Conservation (phyloP, 1,140 invertebrate genomes). For the Drosophila albomicans region DNA sequence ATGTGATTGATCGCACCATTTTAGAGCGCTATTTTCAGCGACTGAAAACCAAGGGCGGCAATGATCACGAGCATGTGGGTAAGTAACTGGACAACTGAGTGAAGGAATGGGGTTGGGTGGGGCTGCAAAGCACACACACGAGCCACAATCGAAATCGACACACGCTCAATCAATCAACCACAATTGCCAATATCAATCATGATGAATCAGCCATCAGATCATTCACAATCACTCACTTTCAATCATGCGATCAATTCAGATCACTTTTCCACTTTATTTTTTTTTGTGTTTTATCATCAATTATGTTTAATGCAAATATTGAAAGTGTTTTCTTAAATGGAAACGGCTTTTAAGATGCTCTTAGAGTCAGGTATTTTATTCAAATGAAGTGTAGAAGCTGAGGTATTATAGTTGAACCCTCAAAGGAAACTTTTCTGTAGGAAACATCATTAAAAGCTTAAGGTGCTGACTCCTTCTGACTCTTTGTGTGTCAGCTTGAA, state of each 20-base stretch:
- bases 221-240: constrained; percentile 24
- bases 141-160: constrained; percentile 5
- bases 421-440: too few relatives aligned
- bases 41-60: constrained; percentile 93
- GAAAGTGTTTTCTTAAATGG: background rate
- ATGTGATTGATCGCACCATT: constrained; percentile 98
- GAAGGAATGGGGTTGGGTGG: background rate
- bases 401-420: too few relatives aligned
- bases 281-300: background rate
- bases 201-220: constrained; percentile 31
- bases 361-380: too few relatives aligned
- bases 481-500: too few relatives aligned
- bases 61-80: constrained; percentile 85
- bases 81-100: constrained; percentile 51
- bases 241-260: constrained; percentile 4
- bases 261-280: constrained; percentile 4
- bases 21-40: constrained; percentile 98
- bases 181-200: constrained; percentile 28
- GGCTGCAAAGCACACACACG: constrained; percentile 13
- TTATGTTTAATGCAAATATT: background rate
- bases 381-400: too few relatives aligned
- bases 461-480: too few relatives aligned
- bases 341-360: too few relatives aligned
- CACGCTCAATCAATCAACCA: constrained; percentile 18
- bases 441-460: too few relatives aligned